phyloP scores from a whole-genome alignment of 2,888 invertebrate genomes.

The Augiades crinisus region DNA sequence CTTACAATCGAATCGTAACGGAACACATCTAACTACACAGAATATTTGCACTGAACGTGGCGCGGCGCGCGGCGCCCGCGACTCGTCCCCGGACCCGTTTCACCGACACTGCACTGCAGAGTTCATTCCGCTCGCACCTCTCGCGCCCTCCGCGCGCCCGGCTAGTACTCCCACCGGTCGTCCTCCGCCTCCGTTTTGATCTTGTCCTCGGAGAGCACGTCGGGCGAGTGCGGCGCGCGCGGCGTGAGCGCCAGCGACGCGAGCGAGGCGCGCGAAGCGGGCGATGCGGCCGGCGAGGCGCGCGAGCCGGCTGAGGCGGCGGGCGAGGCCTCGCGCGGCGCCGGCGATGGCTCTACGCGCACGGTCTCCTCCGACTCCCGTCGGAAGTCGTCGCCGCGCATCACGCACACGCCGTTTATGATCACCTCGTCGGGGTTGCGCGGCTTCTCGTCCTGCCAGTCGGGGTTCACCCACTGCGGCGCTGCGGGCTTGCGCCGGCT shows the following conservation, averaged over 20 bases:
- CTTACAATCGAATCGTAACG: slow-evolving; percentile 65
- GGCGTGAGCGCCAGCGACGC: background rate
- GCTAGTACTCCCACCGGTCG: slow-evolving; percentile 83
- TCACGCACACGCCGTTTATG: slow-evolving; percentile 96
- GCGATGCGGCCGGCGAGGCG: slow-evolving; percentile 40
- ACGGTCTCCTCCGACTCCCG: slow-evolving; percentile 86
- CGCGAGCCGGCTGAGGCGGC: slow-evolving; percentile 54
- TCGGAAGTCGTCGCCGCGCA: slow-evolving; percentile 90
- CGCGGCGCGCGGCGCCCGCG: slow-evolving; percentile 32
- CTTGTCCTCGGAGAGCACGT: slow-evolving; percentile 69
- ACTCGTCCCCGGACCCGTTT: slow-evolving; percentile 19
- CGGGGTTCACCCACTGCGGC: slow-evolving; percentile 98
- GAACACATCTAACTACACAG: slow-evolving; percentile 50
- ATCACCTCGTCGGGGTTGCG: slow-evolving; percentile 88
- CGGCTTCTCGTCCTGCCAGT: slow-evolving; percentile 89
- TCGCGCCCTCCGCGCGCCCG: slow-evolving; percentile 26
- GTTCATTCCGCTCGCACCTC: slow-evolving; percentile 32
- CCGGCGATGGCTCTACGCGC: slow-evolving; percentile 89
- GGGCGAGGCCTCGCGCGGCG: slow-evolving; percentile 74
- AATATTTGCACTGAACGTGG: slow-evolving; percentile 55
- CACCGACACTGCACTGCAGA: background rate
- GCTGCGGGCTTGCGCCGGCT: slow-evolving; percentile 96
- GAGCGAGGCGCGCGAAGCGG: slow-evolving; percentile 42
- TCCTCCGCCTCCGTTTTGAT: slow-evolving; percentile 83
- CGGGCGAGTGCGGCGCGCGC: slow-evolving; percentile 42